Percentiles rank a stretch among this genome's conserved stretches.
Conservation (phyloP, 2,888 invertebrate species). For the Pterostichus madidus region DNA sequence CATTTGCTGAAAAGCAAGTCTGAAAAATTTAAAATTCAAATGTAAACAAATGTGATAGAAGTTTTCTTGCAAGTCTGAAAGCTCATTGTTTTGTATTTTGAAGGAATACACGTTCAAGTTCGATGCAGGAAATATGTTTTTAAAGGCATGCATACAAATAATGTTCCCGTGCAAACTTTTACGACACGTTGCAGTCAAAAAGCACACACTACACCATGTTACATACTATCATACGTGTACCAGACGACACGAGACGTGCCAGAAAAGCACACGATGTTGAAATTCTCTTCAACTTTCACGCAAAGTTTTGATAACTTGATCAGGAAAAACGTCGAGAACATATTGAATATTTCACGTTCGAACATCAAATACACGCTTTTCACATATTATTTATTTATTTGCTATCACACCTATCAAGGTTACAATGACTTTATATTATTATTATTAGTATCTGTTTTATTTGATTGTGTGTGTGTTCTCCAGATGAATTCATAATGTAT, state of each 20-base stretch:
- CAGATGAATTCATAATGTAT: too few species aligned
- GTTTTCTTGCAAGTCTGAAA: constrained; percentile 54
- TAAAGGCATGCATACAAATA: constrained; percentile 55
- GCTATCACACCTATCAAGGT: too few species aligned
- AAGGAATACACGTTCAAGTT: constrained; percentile 53
- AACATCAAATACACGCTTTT: not conserved
- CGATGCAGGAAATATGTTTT: constrained; percentile 58
- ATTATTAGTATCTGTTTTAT: too few species aligned
- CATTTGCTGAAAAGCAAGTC: too few species aligned
- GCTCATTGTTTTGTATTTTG: constrained; percentile 64
- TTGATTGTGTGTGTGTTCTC: too few species aligned
- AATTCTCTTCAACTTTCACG: not conserved
- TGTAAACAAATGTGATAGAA: constrained; percentile 57
- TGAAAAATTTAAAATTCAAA: constrained; percentile 65
- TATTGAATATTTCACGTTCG: not conserved
- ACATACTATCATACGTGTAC: constrained; percentile 4
- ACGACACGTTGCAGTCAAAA: constrained; percentile 30
- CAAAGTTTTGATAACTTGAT: constrained; percentile 21
- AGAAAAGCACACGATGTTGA: too few species aligned
- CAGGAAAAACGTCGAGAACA: constrained; percentile 11
- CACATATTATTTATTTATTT: too few species aligned
- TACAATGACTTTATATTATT: too few species aligned
- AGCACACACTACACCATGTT: constrained; percentile 17
- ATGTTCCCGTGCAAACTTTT: constrained; percentile 25
- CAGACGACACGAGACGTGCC: too few species aligned